Base-by-base conservation (phyloP, 2,113 vertebrate genomes). In the Cyanistes caeruleus region DNA sequence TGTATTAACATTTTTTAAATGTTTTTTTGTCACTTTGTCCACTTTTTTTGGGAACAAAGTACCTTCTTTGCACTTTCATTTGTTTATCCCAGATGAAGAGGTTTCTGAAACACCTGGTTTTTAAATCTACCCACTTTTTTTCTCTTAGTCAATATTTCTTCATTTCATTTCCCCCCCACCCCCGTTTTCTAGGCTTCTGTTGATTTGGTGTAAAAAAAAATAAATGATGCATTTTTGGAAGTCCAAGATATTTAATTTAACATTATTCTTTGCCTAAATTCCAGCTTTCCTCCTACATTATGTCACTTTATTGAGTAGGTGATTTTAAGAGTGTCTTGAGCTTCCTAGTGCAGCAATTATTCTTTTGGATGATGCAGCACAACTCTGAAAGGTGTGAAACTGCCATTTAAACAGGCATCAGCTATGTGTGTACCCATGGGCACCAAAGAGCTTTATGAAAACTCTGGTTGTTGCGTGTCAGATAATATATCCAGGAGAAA, bases 401-500 rank as follows among this genome's bases (percentile, higher is more conserved):
- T 96, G 90, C 72, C 79, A 92, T 64, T 96, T 90, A 84, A 84
- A 75, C 48, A 75, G 80, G 72, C 85, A 68, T 78, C 92, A 92
- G 60, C 60, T 72, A 75, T 0, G 0, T 72, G 41, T 68, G 75
- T 35, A 72, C 53, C 88, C 83, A 84, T 37, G 73, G 83, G 88
- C 88, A 87, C 68, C 37, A 84, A 69, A 94, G 33, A 86, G n/a
- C 76, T 89, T 89, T 92, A 27, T 81, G 52, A 92, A 89, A 76
- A 74, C 64, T 69, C 39, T 60, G 21, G 65, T 81, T 92, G 85
- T 75, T 94, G 37, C 15, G 3, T 90, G 92, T 90, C 93, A 95
- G 73, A 82, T 90, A 94, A 84, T 76, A 86, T 84, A 95, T 82
- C 88, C 83, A 79, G 44, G 77, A 92, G 68, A 44, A 86, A 92